phyloP scores from a whole-genome alignment of 2,888 invertebrate genomes.

The Halictus ligatus region DNA sequence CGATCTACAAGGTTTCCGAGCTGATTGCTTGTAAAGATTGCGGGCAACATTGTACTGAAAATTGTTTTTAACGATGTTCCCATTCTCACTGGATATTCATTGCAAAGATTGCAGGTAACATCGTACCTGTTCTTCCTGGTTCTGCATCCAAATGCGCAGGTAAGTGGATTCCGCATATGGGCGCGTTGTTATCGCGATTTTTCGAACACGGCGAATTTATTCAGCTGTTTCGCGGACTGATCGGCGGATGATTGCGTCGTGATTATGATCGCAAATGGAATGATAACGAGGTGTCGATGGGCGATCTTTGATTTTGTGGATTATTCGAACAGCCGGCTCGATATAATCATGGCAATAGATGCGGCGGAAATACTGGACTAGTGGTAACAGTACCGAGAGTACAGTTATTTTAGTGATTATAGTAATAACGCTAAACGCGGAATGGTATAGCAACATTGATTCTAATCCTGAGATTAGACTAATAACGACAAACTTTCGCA shows the following conservation, averaged over 20 bases:
- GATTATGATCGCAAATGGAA: not conserved
- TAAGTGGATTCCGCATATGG: constrained; percentile 7
- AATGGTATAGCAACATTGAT: constrained; percentile 19
- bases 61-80: no score
- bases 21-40: no score
- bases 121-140: constrained; percentile 39
- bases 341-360: constrained; percentile 37
- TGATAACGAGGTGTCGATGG: constrained; percentile 32
- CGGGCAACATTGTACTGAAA: no score
- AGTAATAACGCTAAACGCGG: constrained; percentile 45
- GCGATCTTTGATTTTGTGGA: constrained; percentile 28
- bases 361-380: constrained; percentile 14
- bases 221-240: not conserved
- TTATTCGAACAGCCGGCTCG: constrained; percentile 20
- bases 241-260: not conserved
- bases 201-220: constrained; percentile 15
- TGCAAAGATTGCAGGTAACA: constrained; percentile 10
- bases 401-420: constrained; percentile 51
- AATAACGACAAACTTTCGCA: constrained; percentile 23
- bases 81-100: constrained; percentile 17
- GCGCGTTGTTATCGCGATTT: constrained; percentile 7
- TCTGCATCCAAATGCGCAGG: constrained; percentile 10
- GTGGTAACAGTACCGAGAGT: constrained; percentile 39
- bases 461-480: constrained; percentile 23
- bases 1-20: no score